Evolutionary conservation across 2,113 vertebrate species (phyloP), one percentile per base, ranked within the genome.

Genomic region (Rhinoptilus africanus): DNA sequence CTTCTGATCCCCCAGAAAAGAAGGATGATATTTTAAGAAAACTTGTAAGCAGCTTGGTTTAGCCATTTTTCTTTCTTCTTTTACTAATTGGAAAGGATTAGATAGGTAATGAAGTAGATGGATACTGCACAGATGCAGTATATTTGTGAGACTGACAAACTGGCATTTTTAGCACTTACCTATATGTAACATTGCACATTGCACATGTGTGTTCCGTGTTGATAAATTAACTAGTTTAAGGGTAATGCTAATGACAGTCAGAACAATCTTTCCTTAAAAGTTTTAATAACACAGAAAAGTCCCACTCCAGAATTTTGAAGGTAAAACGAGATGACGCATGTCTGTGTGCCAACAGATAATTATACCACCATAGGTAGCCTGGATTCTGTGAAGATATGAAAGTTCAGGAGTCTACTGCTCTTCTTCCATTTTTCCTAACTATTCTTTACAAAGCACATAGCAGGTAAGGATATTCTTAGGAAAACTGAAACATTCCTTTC

Each of bases 401-500:
- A 72, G 69, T 47, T 51, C 77, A 45, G 69, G 60, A 27, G 14
- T 87, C 51, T 89, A 13, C 32, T 84, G 39, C 51, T 92, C 59
- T 71, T 60, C 74, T 89, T 56, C 73, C 60, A 39, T 88, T 91
- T 95, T 81, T 79, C 45, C 85, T 62, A 37, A n/a, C n/a, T 75
- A 10, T 5, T 75, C 92, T 92, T 79, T 32, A 89, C 50, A 32
- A 76, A 79, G 53, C 51, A 71, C 26, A 45, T 0, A 0, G 37
- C 73, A 89, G 71, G 39, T 50, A 84, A 75, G 39, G 45, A 73
- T 92, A 30, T 51, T 30, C 60, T 80, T 78, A 81, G 66, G 62
- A 93, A 89, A 85, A 79, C 5, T 76, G 53, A 76, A 96, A 47
- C 78, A 78, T 85, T 94, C 76, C 66, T 95, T 95, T 92, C 82